Conservation (phyloP, 1,140 invertebrate species). For the Calephelis virginiensis region DNA sequence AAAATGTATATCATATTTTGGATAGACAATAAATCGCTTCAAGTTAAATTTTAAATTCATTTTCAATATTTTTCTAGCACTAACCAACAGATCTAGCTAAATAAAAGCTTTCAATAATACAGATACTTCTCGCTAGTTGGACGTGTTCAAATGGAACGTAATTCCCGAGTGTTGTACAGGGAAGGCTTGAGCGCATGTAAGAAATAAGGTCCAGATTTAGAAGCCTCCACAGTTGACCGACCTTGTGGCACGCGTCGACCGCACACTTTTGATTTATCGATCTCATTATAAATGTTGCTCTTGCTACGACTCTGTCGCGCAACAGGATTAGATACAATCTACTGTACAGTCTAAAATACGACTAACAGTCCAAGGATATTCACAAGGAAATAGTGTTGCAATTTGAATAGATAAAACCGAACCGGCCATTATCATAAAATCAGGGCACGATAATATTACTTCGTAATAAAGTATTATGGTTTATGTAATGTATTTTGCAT, state of each 20-base stretch:
- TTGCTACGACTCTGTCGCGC: constrained; percentile 26
- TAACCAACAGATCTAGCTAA: too few species aligned
- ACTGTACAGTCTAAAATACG: constrained; percentile 13
- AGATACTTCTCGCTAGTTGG: constrained; percentile 22
- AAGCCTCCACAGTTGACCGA: constrained; percentile 56
- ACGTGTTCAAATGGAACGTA: constrained; percentile 40
- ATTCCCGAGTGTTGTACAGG: constrained; percentile 45
- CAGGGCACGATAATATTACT: constrained; percentile 13
- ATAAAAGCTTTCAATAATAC: too few species aligned
- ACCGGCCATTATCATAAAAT: constrained; percentile 15
- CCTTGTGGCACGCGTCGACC: constrained; percentile 72
- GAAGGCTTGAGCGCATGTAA: constrained; percentile 43
- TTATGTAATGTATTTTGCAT: neutral
- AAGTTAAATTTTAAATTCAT: too few species aligned
- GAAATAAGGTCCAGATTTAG: constrained; percentile 42
- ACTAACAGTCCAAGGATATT: constrained; percentile 23
- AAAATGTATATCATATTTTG: too few species aligned
- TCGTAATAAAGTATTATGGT: constrained; percentile 4
- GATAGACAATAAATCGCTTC: too few species aligned
- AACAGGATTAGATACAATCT: constrained; percentile 22
- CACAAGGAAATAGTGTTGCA: constrained; percentile 31
- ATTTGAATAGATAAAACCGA: constrained; percentile 27
- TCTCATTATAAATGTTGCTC: constrained; percentile 40
- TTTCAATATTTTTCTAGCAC: too few species aligned
- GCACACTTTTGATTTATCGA: constrained; percentile 57